Evolutionary conservation across 2,888 invertebrate species (phyloP), one percentile per base, ranked within the genome.

Genomic region (Muschampia plurimacula): DNA sequence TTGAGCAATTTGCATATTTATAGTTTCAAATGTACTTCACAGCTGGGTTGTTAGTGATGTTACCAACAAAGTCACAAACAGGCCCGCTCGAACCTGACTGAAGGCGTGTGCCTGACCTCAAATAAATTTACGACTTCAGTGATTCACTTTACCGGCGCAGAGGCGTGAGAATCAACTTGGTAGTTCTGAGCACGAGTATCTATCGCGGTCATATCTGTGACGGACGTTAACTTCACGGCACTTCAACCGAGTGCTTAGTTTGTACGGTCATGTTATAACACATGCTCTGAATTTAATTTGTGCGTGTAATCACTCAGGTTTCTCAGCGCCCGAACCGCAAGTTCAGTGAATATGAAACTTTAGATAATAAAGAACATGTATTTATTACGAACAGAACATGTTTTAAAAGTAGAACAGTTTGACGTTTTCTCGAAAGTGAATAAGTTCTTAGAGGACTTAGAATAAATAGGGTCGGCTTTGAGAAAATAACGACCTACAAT

Each of bases 81-180:
- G 86, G 82, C 84, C 77, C 81, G 84, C 87, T 85, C 85, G 80
- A 87, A 86, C 74, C 86, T 83, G 78, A 81, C 79, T 81, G 81
- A 81, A 84, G 84, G 84, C 80, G 84, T 90, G 87, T 86, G 86
- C 82, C 87, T 84, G 87, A 88, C 87, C 87, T 88, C 84, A 87
- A 88, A 88, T 91, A 89, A 55, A 91, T 91, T 90, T 89, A 90
- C 86, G 88, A 88, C 84, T 89, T 84, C 80, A 22, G 22, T 22
- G 22, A 22, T 22, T 22, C 22, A 22, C 88, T 89, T 89, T 81
- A 86, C 83, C 85, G 84, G 82, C 82, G 82, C 49, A 84, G 81
- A 81, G 79, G 84, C 83, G 81, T 77, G 82, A 85, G 80, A 75
- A 80, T 80, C 81, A 41, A 59, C 41, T 81, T 79, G 77, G 78